Base-by-base conservation (phyloP, 2,797 vertebrate genomes). In the Molossus molossus region DNA sequence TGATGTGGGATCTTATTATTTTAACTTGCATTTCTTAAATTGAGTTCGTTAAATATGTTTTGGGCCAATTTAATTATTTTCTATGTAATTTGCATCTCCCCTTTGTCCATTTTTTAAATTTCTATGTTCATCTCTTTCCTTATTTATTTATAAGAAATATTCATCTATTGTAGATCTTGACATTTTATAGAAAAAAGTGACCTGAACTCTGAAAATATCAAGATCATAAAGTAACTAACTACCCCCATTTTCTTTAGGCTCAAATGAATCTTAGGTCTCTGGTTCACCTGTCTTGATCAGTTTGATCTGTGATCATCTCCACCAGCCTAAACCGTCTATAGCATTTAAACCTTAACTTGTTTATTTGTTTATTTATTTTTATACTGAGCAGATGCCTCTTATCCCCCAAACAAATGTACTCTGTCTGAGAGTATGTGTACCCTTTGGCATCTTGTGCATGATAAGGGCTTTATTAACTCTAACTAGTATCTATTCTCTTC, bases 11-110 rank as follows among this genome's bases (percentile, higher is more conserved):
- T 11, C 40, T 94, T 67, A 73, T 37, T 94, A 3, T 84, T 60
- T 91, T 94, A 95, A 86, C 33, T 76, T 93, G 12, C 5, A 65
- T 67, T 93, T 77, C 60, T 77, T 87, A 27, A 88, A 64, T 75
- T 88, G 40, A 77, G 9, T 72, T 82, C 8, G 58, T 73, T 86
- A 80, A n/a, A 69, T 75, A 50, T 82, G 15, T 75, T 87, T 91
- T 21, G 55, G 73, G n/a, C 45, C 33, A 69, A 33, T 91, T 92
- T 91, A 58, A 86, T 88, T 89, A 81, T 57, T 83, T 64, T 50
- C 40, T 65, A 48, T 57, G 11, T 62, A 81, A 62, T 62, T 25
- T 53, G 48, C n/a, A 79, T 73, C 79, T 83, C 91, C n/a, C 25
- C 37, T 77, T 84, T 55, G 10, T 18, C 73, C 23, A 50, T 53